Evolutionary conservation across 2,888 invertebrate species (phyloP).

Genomic region (Dusona sp.): DNA sequence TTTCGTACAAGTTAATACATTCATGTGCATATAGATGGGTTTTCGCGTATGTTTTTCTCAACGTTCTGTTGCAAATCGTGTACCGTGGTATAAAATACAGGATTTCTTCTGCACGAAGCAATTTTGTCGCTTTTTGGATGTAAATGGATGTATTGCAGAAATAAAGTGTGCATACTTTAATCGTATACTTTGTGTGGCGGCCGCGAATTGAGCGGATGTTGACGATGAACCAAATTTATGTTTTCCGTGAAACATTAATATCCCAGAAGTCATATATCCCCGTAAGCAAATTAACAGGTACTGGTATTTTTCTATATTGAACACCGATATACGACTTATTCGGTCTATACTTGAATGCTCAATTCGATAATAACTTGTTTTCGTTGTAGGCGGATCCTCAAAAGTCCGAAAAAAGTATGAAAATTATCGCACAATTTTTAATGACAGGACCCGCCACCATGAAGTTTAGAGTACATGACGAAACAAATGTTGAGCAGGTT

Average conservation of each 20-base stretch:
- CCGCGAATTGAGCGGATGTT: neutral
- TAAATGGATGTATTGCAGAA: neutral
- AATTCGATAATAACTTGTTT: slow-evolving; percentile 13
- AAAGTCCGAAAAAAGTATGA: slow-evolving; percentile 23
- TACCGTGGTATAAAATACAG: too few species aligned
- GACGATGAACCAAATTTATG: neutral
- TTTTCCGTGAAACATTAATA: neutral
- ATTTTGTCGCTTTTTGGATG: neutral
- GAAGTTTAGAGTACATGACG: slow-evolving; percentile 22
- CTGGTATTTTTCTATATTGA: neutral
- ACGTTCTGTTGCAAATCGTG: too few species aligned
- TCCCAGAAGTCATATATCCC: neutral
- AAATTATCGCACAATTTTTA: slow-evolving; percentile 13
- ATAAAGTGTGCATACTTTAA: neutral
- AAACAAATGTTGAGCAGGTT: slow-evolving; percentile 61
- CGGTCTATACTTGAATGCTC: neutral
- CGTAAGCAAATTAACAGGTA: neutral
- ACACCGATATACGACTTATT: neutral
- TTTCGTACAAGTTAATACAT: too few species aligned
- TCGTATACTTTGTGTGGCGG: too few species aligned
- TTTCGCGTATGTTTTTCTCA: too few species aligned
- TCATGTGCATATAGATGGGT: too few species aligned
- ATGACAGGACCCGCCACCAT: slow-evolving; percentile 1
- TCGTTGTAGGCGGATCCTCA: slow-evolving; percentile 30
- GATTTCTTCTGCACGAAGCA: too few species aligned